Percentiles rank a stretch among this genome's conserved stretches.
These are phyloP conservation scores for Sisor rabdophorus DNA, from an alignment of 2,113 vertebrate species.

Conservation along the genomic window DNA sequence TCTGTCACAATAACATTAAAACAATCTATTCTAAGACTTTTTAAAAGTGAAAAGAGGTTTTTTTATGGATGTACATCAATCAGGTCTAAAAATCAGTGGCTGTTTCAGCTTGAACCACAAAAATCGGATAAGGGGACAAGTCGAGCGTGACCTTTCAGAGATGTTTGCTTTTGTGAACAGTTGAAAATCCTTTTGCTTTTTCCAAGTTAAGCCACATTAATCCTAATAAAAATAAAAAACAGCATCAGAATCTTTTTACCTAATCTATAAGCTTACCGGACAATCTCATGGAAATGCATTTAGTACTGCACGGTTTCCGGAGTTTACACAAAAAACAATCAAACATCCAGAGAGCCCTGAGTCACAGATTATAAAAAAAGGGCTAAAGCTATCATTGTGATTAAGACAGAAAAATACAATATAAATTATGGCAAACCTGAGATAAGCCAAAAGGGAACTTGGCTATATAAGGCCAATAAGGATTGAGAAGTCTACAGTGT, in stretches of 20 bases:
- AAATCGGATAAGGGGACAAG: neutral
- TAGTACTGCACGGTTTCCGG: too few species aligned
- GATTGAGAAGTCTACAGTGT: neutral
- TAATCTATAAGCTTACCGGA: neutral
- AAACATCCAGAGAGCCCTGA: neutral
- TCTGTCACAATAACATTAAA: too few species aligned
- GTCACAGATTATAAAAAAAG: neutral
- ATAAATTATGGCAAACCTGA: too few species aligned
- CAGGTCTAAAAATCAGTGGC: neutral
- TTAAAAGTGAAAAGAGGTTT: too few species aligned
- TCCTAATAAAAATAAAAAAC: neutral
- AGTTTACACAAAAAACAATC: neutral
- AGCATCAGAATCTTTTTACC: neutral
- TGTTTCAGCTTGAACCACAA: neutral
- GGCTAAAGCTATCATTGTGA: too few species aligned
- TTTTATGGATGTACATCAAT: too few species aligned
- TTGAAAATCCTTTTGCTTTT: neutral
- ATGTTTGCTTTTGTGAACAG: neutral
- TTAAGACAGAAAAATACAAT: too few species aligned
- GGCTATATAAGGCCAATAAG: neutral
- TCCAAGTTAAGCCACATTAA: neutral
- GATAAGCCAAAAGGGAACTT: too few species aligned
- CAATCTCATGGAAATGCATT: neutral
- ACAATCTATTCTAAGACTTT: too few species aligned
- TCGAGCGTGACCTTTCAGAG: conserved; percentile 12